Conservation (phyloP, 2,113 vertebrate species). For the Micronycteris hirsuta region DNA sequence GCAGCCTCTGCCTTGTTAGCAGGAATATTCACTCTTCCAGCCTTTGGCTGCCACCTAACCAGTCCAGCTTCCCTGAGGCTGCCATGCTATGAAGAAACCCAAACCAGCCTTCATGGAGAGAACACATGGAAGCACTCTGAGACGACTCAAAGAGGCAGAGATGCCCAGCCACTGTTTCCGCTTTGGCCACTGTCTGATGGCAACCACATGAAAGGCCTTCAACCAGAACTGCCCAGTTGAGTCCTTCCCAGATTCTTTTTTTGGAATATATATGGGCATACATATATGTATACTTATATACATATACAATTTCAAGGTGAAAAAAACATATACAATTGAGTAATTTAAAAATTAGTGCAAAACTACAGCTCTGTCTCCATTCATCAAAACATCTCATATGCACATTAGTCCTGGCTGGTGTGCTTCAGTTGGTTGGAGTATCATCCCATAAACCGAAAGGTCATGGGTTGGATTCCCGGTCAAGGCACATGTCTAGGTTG, state of each 20-base stretch:
- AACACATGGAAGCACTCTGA: neutral
- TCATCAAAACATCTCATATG: slow-evolving; percentile 3
- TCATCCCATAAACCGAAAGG: too few relatives aligned
- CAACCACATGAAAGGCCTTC: neutral
- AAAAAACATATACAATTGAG: neutral
- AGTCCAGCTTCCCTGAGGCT: neutral
- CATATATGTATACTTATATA: neutral
- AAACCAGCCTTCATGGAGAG: neutral
- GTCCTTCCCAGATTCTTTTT: neutral
- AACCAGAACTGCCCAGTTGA: neutral
- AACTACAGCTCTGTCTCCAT: slow-evolving; percentile 19
- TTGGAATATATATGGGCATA: neutral
- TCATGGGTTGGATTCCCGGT: too few relatives aligned
- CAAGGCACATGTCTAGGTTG: too few relatives aligned
- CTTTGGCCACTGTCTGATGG: neutral
- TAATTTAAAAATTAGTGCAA: slow-evolving; percentile 44
- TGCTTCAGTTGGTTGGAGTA: too few relatives aligned
- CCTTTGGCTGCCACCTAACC: neutral
- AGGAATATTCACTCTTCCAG: neutral
- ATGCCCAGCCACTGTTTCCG: neutral
- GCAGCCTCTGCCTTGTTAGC: neutral
- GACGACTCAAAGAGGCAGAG: neutral
- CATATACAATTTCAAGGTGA: neutral
- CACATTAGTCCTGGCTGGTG: neutral
- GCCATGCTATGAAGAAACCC: neutral